Evolutionary conservation across 2,888 invertebrate species (phyloP), one percentile per base, ranked within the genome.

Genomic region (Scelioninae gen. 1): DNA sequence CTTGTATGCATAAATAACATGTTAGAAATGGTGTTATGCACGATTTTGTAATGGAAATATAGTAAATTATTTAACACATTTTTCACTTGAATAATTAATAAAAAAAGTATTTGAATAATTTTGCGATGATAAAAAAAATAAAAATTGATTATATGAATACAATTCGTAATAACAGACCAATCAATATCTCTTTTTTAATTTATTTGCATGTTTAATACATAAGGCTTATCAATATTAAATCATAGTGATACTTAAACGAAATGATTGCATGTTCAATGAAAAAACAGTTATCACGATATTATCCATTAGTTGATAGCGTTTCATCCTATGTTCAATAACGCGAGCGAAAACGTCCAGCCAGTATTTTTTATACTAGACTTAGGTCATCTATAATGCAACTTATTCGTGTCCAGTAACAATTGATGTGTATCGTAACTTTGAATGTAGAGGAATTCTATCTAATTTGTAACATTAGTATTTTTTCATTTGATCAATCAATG

Each of bases 311-410:
- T 63, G 75, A 63, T 69, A 75, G 63, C 31, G 23, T 51, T 2
- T 66, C 65, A 69, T 74, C 51, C 55, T 56, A 34, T 51, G 55
- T 43, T 80, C 69, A 56, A 75, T 75, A 81, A 81, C 11, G 7
- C 51, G 16, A 53, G 23, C 29, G 15, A 63, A 80, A 53, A 68
- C 40, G 55, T 49, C 40, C 10, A 31, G 5, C 49, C 45, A 34
- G 11, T 40, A 38, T 55, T 38, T 62, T 56, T 60, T 75, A 47
- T 74, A 75, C 55, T 63, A 49, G 9, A 68, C 51, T 56, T 71
- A 78, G 65, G 81, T 87, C 88, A 88, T 90, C 85, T 85, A 88
- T 88, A 89, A 89, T 88, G 88, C 87, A 90, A 85, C 86, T 88
- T 85, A 87, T 89, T 89, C 88, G 86, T 85, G 77, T 56, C 13